A percentile compares a stretch with the other conserved stretches of the same genome.
Conservation (phyloP, 2,113 vertebrate species). For the Neolamprologus brichardi region DNA sequence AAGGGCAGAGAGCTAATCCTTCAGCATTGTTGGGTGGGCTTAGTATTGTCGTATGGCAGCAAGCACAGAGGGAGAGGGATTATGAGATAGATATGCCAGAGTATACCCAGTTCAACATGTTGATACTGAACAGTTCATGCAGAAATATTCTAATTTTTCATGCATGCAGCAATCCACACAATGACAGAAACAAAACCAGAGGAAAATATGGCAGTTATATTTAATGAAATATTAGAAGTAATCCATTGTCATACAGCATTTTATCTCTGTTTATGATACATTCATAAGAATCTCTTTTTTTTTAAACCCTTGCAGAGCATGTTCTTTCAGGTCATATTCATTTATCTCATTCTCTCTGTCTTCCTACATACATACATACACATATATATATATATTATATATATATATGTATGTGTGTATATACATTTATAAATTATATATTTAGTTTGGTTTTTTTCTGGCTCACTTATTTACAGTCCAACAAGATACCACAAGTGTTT, state of each 20-base stretch:
- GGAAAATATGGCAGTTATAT: slow-evolving; percentile 68
- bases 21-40: slow-evolving; percentile 42
- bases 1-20: slow-evolving; percentile 55
- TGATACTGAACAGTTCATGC: background rate
- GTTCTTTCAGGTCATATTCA: slow-evolving; percentile 21
- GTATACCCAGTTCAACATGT: background rate
- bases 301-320: background rate
- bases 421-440: background rate
- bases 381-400: background rate
- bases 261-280: slow-evolving; percentile 58
- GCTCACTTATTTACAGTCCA: slow-evolving; percentile 52
- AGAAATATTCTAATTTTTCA: background rate
- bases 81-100: slow-evolving; percentile 38
- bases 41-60: slow-evolving; percentile 40
- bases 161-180: background rate
- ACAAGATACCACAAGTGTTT: slow-evolving; percentile 41
- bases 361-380: background rate
- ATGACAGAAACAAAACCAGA: background rate
- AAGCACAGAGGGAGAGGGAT: slow-evolving; percentile 46
- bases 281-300: slow-evolving; percentile 47
- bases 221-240: slow-evolving; percentile 68
- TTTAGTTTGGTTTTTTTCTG: background rate
- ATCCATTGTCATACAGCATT: slow-evolving; percentile 59
- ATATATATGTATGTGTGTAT: background rate
- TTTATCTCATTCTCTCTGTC: background rate